Base-by-base conservation (phyloP, 2,113 vertebrate species). In the Galbula dea region DNA sequence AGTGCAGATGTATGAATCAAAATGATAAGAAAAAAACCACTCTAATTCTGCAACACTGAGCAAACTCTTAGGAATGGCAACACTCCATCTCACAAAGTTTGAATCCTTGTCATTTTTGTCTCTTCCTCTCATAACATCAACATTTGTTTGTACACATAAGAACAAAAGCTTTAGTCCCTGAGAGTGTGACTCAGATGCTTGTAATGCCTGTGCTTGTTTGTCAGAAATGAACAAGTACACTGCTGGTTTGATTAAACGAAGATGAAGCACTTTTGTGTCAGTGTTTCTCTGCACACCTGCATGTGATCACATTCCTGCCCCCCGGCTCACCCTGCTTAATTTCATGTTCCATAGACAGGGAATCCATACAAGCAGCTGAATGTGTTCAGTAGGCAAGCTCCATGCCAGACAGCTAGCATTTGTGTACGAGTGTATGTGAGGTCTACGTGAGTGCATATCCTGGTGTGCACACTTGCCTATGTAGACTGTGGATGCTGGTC, bases 231-330 rank as follows among this genome's bases (percentile, higher is more conserved):
- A 72, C 45, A 91, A 85, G 30, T 80, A 87, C 15, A 26, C 51
- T 55, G 63, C 55, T 94, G 57, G 55, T 88, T 96, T 2, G 0
- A 96, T 94, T 93, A 94, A 96, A 96, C 66, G 10, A 95, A 48
- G 39, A 90, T 57, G 65, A 96, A 96, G 61, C 67, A 59, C 36
- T 74, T 88, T 59, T 83, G 83, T 87, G 66, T 94, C 78, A 36
- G 46, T 37, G 67, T 94, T 30, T 94, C 41, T 77, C 43, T 91
- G 51, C 36, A 55, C 11, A 68, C 15, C 71, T 73, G 34, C 32
- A 43, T 27, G 24, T 58, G 61, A 92, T 32, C 29, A 29, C 45
- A 55, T 27, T 63, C 45, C 29, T 51, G 23, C 5, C 45, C 49
- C 7, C 12, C 34, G 39, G 29, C 20, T 90, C 24, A n/a, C 22